Conservation (phyloP, 1,140 invertebrate species). For the Maconellicoccus hirsutus region DNA sequence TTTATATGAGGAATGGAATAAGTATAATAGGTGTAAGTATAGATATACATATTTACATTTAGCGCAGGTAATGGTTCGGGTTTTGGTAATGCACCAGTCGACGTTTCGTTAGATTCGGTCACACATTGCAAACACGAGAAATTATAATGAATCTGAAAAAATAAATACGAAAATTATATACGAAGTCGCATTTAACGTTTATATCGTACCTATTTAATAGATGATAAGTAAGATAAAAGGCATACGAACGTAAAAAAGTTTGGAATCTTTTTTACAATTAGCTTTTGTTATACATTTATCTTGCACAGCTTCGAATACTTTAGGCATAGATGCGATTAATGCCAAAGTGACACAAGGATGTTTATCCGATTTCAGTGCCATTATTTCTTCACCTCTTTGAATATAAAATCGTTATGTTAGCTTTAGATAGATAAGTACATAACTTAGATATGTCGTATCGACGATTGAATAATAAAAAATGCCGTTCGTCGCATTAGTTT, state of each 20-base stretch:
- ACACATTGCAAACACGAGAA: conserved; percentile 55
- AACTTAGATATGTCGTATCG: too few species aligned
- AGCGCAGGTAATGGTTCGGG: conserved; percentile 53
- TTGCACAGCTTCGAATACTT: conserved; percentile 63
- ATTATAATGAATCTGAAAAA: conserved; percentile 52
- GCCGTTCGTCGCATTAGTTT: too few species aligned
- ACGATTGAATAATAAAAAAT: too few species aligned
- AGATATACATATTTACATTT: conserved; percentile 40
- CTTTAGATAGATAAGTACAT: too few species aligned
- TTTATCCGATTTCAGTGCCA: conserved; percentile 55
- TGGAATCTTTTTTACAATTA: conserved; percentile 68
- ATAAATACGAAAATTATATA: not conserved
- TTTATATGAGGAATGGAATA: too few species aligned
- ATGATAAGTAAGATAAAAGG: too few species aligned
- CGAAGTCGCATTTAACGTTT: not conserved
- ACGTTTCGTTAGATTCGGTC: conserved; percentile 45
- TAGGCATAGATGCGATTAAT: conserved; percentile 62
- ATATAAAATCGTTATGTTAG: too few species aligned
- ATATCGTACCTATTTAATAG: too few species aligned
- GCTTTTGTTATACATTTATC: conserved; percentile 68
- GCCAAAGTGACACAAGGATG: conserved; percentile 64
- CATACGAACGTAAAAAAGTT: conserved; percentile 64
- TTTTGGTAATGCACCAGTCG: conserved; percentile 42
- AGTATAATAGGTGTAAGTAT: too few species aligned
- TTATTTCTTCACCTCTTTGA: conserved; percentile 53